Conservation (phyloP, 2,888 invertebrate genomes). For the Patella ulyssiponensis region DNA sequence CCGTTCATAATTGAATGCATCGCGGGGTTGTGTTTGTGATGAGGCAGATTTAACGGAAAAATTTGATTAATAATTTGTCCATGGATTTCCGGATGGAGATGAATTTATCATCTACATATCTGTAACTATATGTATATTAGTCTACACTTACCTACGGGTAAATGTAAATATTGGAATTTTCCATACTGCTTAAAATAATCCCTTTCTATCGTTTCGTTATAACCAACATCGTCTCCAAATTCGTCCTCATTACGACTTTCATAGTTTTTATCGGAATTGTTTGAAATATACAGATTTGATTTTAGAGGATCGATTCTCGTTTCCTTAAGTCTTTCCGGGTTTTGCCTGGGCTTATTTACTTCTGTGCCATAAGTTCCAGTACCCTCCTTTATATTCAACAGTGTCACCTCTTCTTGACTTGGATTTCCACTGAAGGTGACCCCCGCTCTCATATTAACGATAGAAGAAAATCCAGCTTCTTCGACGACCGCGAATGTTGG, state of each 20-base stretch:
- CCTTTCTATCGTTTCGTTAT: conserved; percentile 55
- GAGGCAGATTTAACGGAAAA: no score
- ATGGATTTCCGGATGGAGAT: no score
- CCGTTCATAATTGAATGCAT: no score
- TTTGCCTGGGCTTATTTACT: conserved; percentile 49
- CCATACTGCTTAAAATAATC: conserved; percentile 41
- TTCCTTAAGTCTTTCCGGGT: conserved; percentile 40
- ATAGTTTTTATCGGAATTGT: conserved; percentile 51
- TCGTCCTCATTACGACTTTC: conserved; percentile 54
- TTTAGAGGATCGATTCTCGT: conserved; percentile 44
- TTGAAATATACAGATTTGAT: conserved; percentile 47
- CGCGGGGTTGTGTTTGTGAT: no score
- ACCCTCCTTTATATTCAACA: conserved; percentile 58
- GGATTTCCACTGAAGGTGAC: conserved; percentile 45
- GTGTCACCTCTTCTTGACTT: conserved; percentile 56
- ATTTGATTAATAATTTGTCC: no score
- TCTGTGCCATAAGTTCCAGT: conserved; percentile 54
- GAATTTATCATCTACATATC: no score
- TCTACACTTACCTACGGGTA: conserved; percentile 53
- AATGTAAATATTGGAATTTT: conserved; percentile 50
- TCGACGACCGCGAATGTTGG: conserved; percentile 51
- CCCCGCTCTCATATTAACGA: conserved; percentile 58
- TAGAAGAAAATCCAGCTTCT: conserved; percentile 49
- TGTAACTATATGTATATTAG: no score
- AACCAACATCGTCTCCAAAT: conserved; percentile 65